Percentiles rank a stretch among this genome's conserved stretches.
Evolutionary conservation across 2,888 invertebrate genomes (phyloP).

Genomic region (Calameuta idolon): DNA sequence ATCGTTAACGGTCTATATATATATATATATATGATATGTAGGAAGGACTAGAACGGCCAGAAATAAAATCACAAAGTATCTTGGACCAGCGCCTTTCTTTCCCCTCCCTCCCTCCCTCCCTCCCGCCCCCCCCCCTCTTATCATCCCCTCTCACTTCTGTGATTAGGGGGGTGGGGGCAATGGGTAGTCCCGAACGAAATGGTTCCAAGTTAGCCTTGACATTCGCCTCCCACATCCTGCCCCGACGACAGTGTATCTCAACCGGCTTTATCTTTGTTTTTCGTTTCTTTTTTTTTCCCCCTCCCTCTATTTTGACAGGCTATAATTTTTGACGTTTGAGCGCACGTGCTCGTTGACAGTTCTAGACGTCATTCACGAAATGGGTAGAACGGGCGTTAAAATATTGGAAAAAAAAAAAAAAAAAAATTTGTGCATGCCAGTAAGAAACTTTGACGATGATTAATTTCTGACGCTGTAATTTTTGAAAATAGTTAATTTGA

Average conservation of each 20-base stretch:
- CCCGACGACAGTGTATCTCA: slow-evolving; percentile 43
- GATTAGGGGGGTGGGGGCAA: slow-evolving; percentile 13
- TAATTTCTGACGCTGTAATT: background rate
- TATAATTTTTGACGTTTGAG: no score
- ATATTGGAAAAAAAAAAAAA: no score
- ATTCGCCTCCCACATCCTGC: slow-evolving; percentile 56
- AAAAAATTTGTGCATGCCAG: background rate
- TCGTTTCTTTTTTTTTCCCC: background rate
- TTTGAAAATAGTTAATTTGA: background rate
- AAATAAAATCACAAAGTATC: background rate
- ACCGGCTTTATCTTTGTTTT: slow-evolving; percentile 7
- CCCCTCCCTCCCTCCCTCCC: background rate
- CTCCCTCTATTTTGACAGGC: no score
- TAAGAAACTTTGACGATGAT: background rate
- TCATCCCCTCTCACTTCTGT: background rate
- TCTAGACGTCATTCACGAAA: background rate
- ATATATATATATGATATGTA: background rate
- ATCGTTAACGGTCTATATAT: background rate
- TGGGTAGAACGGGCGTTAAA: no score
- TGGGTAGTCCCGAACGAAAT: slow-evolving; percentile 7
- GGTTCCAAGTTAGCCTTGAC: slow-evolving; percentile 48
- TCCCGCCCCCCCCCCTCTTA: background rate
- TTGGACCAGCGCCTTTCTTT: background rate
- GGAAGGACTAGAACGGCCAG: background rate
- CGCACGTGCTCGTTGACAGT: background rate